Base-by-base conservation (phyloP, 2,797 vertebrate species). In the Ptychobarbus kaznakovi region DNA sequence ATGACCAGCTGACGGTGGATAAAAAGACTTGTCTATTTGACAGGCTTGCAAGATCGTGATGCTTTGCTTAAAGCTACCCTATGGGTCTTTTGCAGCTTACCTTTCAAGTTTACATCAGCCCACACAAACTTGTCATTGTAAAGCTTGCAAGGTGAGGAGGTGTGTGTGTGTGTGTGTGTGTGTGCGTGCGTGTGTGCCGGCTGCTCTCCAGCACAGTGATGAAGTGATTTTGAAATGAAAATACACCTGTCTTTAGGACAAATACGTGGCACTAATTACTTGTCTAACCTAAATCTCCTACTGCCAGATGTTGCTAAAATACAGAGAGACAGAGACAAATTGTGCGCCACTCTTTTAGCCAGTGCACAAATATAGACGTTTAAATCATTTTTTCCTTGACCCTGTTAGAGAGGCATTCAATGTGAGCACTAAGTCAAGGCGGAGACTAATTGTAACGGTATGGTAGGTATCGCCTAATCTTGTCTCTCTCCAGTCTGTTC, bases 201-300 rank as follows among this genome's bases (percentile, higher is more conserved):
- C 92, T 92, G 90, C 89, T 93, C 89, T 93, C 91, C 88, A 82
- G 61, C 46, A 90, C 86, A 85, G 92, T 94, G 95, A 95, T 95
- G 93, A 94, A 95, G 94, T 95, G 94, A 92, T 94, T 95, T 92
- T 95, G 94, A 94, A 95, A 95, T 95, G 94, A 95, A 95, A 95
- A 94, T 95, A 95, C 95, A 96, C 95, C 95, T 95, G 95, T 96
- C 95, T 95, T 95, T 94, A 93, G 94, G 95, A 96, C 94, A 95
- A 95, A 95, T 95, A 95, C 92, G 92, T 94, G 93, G 92, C 93
- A 94, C 94, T 96, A 96, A 96, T 96, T 96, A 96, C 94, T 93
- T 94, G 95, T 95, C 95, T 95, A 95, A 95, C 95, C 95, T 94
- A 95, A 96, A 96, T 95, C 94, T 95, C 94, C 91, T 92, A 92